phyloP scores from a whole-genome alignment of 2,797 vertebrate species.

The Margarornis squamiger region DNA sequence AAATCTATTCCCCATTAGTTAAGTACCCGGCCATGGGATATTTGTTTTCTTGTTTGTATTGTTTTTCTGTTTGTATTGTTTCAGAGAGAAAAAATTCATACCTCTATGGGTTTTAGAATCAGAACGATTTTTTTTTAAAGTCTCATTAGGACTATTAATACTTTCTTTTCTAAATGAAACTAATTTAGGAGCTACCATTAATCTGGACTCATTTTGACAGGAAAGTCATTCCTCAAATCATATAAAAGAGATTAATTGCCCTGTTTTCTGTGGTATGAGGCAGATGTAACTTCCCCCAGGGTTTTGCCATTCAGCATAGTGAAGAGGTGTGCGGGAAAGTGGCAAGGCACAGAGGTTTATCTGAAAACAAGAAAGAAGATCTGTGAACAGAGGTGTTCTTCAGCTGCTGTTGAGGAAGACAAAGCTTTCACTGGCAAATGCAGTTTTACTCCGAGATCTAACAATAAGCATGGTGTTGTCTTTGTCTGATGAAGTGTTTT shows the following conservation, averaged over 20 bases:
- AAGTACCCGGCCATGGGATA: background rate
- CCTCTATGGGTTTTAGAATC: background rate
- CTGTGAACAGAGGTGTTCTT: background rate
- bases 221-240: background rate
- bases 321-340: background rate
- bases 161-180: background rate
- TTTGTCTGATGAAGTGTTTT: background rate
- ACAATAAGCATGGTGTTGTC: accelerated
- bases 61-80: no score
- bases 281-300: background rate
- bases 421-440: background rate
- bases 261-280: background rate
- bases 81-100: background rate
- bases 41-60: no score
- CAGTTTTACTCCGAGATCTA: background rate
- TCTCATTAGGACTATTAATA: background rate
- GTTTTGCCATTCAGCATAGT: background rate
- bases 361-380: background rate
- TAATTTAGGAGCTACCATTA: background rate
- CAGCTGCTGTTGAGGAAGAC: background rate
- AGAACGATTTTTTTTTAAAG: background rate
- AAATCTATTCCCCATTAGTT: background rate
- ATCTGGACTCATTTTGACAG: background rate
- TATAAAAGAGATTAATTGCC: background rate
- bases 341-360: background rate